These are phyloP conservation scores for Sclerurus mexicanus DNA, from an alignment of 2,113 vertebrate species.

Conservation along the genomic window DNA sequence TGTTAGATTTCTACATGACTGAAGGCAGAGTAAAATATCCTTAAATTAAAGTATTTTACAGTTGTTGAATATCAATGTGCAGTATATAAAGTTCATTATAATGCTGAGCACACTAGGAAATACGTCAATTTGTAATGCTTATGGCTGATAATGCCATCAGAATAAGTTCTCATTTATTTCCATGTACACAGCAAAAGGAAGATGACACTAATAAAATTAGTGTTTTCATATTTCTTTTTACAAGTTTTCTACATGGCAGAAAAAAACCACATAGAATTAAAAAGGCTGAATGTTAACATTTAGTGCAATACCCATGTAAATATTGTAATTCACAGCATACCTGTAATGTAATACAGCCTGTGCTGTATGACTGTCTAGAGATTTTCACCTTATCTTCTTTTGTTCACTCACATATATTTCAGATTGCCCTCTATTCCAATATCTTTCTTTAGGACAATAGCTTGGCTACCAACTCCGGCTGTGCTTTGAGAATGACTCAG, in stretches of 20 bases:
- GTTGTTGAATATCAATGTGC: not conserved
- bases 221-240: not conserved
- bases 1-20: constrained; percentile 1
- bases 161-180: not conserved
- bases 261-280: not conserved
- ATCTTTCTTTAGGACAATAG: not conserved
- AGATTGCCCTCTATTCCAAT: not conserved
- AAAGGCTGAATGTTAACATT: not conserved
- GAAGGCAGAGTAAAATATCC: not conserved
- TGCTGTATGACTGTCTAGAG: not conserved
- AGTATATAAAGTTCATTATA: not conserved
- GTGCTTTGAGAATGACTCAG: not conserved
- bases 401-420: not conserved
- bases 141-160: not conserved
- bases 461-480: not conserved
- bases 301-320: not conserved
- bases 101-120: not conserved
- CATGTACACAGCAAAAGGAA: not conserved
- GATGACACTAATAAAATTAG: not conserved
- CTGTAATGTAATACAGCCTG: not conserved
- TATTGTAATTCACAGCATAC: not conserved
- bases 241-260: not conserved
- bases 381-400: not conserved
- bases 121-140: not conserved
- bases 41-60: constrained; percentile 25